A percentile compares a stretch with the other conserved stretches of the same genome.
Evolutionary conservation across 2,888 invertebrate species (phyloP).

Genomic region (Rotaria socialis): DNA sequence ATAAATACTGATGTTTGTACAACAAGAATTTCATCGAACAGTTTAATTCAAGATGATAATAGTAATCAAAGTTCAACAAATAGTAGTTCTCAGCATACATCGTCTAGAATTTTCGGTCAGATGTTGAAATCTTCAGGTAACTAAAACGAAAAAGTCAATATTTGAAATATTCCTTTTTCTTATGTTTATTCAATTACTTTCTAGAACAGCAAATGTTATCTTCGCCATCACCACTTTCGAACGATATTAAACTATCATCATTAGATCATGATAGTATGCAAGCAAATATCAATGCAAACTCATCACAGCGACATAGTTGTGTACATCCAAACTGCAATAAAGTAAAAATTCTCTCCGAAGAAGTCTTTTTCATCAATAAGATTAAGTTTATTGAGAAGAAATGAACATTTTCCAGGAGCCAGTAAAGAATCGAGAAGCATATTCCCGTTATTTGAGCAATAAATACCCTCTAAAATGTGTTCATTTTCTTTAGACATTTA

Average conservation of each 20-base stretch:
- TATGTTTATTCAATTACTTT: neutral
- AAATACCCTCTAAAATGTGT: neutral
- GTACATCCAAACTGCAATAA: neutral
- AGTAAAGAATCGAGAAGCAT: too few species aligned
- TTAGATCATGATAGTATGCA: neutral
- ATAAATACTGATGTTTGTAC: neutral
- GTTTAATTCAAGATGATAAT: constrained; percentile 3
- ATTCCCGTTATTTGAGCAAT: too few species aligned
- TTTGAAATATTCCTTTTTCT: neutral
- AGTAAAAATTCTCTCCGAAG: neutral
- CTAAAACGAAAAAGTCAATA: neutral
- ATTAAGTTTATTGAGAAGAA: too few species aligned
- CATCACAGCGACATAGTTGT: neutral
- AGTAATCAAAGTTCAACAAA: constrained; percentile 1
- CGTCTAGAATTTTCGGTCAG: neutral
- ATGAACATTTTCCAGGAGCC: too few species aligned
- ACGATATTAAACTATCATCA: neutral
- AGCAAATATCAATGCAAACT: neutral
- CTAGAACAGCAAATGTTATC: neutral
- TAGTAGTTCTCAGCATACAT: neutral
- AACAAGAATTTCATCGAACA: neutral
- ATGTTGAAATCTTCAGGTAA: neutral
- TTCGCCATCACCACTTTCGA: neutral
- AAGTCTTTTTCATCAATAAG: too few species aligned
- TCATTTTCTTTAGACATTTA: constrained; percentile 40